phyloP scores from a whole-genome alignment of 2,888 invertebrate genomes.

The Uloborus plumipes region DNA sequence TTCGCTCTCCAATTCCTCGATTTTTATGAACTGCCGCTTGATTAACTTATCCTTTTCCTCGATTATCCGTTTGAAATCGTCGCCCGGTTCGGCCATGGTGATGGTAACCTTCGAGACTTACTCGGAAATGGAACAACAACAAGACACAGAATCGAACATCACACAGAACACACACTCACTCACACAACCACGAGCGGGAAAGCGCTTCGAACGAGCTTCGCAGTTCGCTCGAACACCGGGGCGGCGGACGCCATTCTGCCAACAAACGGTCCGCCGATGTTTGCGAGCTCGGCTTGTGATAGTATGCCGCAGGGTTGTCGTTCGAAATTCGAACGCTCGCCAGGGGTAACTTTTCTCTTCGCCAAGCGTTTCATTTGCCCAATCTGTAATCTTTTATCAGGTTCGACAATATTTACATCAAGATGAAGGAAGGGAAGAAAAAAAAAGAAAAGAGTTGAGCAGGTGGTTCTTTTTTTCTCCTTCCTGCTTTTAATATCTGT shows the following conservation, averaged over 20 bases:
- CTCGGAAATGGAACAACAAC: background rate
- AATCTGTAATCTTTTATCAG: too few species aligned
- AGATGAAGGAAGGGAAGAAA: too few species aligned
- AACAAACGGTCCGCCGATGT: slow-evolving; percentile 4
- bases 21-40: slow-evolving; percentile 65
- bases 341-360: too few species aligned
- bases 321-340: too few species aligned
- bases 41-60: slow-evolving; percentile 84
- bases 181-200: background rate
- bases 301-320: slow-evolving; percentile 16
- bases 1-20: slow-evolving; percentile 65
- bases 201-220: background rate
- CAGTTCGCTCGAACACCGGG: background rate
- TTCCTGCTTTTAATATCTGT: too few species aligned
- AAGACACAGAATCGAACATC: slow-evolving; percentile 1
- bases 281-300: too few species aligned
- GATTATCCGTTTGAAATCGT: slow-evolving; percentile 85
- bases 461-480: too few species aligned
- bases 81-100: slow-evolving; percentile 68
- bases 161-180: background rate
- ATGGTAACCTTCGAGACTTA: background rate
- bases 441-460: too few species aligned
- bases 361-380: too few species aligned
- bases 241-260: slow-evolving; percentile 57
- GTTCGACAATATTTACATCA: too few species aligned